A percentile compares a stretch with the other conserved stretches of the same genome.
Conservation (phyloP, 2,113 vertebrate species). For the Glareola pratincola region DNA sequence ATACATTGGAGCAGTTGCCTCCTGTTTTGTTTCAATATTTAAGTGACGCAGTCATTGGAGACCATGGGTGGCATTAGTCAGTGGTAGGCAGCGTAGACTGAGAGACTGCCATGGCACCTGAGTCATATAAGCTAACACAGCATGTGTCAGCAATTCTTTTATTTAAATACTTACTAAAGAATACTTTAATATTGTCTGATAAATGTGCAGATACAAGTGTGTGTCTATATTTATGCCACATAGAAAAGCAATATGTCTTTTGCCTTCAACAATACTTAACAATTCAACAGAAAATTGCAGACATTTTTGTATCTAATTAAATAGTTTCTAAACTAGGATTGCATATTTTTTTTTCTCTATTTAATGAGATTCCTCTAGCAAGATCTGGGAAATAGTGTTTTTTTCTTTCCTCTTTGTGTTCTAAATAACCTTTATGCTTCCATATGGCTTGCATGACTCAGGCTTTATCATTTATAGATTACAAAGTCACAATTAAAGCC, state of each 20-base stretch:
- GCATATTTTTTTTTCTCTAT: background rate
- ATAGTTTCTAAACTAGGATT: background rate
- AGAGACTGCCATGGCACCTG: background rate
- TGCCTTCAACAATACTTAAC: background rate
- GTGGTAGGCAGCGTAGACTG: background rate
- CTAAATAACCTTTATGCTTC: background rate
- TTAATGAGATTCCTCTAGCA: background rate
- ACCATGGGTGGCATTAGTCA: background rate
- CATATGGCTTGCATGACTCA: background rate
- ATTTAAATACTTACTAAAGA: background rate
- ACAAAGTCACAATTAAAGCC: constrained; percentile 6
- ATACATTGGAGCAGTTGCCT: background rate
- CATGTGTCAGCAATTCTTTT: background rate
- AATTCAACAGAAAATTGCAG: background rate
- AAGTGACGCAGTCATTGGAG: background rate
- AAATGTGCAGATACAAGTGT: background rate
- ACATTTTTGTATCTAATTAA: background rate
- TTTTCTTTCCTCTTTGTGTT: background rate
- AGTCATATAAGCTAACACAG: rapidly evolving
- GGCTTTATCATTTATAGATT: background rate
- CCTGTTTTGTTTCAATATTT: background rate
- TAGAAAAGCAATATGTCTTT: background rate
- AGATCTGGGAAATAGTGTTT: background rate
- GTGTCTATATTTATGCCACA: background rate
- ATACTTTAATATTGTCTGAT: background rate